These are phyloP conservation scores for Corythaeola cristata DNA, from an alignment of 2,113 vertebrate genomes.

Conservation along the genomic window DNA sequence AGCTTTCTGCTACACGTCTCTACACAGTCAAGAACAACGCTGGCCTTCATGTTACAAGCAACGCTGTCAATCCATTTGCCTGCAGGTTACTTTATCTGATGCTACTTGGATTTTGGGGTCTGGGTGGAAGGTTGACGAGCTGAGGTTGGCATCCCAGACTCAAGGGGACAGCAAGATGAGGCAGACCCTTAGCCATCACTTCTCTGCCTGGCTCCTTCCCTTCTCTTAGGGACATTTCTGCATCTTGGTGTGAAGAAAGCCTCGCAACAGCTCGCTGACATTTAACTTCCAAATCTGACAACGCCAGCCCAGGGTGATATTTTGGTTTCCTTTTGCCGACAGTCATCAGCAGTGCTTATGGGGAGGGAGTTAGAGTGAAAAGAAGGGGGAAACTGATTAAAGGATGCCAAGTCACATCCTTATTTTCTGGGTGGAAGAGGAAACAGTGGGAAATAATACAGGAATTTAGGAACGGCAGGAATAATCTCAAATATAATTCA, in stretches of 20 bases:
- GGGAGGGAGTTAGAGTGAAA: background rate
- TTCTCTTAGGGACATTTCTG: rapidly evolving
- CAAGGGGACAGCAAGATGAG: background rate
- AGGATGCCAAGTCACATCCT: background rate
- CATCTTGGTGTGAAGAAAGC: background rate
- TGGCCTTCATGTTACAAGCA: rapidly evolving
- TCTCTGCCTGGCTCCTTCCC: background rate
- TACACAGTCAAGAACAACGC: no score
- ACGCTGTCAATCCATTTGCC: no score
- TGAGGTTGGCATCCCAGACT: background rate
- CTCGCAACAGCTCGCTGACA: background rate
- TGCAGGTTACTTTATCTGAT: background rate
- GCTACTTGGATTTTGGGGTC: background rate
- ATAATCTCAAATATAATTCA: background rate
- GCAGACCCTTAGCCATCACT: background rate
- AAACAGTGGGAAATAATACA: background rate
- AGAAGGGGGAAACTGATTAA: background rate
- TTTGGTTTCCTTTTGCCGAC: background rate
- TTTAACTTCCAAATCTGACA: background rate
- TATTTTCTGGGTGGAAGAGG: background rate
- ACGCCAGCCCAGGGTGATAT: background rate
- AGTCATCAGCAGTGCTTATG: background rate
- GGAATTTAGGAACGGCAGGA: background rate
- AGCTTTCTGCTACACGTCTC: background rate
- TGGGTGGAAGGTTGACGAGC: background rate